Evolutionary conservation across 2,113 vertebrate genomes (phyloP).

Genomic region (Megaceryle torquata): DNA sequence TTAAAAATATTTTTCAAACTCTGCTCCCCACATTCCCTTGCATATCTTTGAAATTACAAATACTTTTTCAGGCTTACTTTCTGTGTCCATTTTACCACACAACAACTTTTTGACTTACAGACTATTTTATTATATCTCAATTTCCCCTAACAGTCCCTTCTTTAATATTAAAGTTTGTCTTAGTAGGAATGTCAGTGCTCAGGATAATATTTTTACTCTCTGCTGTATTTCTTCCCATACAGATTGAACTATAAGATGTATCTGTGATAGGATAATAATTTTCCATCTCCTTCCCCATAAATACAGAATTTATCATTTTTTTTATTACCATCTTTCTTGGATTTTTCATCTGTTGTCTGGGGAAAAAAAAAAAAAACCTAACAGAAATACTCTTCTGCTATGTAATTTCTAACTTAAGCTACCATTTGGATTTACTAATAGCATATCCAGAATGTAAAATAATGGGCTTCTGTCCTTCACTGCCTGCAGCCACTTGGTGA

Average conservation of each 20-base stretch:
- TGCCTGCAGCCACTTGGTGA: background rate
- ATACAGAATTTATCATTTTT: background rate
- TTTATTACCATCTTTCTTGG: background rate
- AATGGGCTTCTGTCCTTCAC: background rate
- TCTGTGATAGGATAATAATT: background rate
- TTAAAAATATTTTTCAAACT: background rate
- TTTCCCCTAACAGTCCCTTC: background rate
- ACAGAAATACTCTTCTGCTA: background rate
- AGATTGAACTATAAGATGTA: background rate
- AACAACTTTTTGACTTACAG: background rate
- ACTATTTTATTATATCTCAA: background rate
- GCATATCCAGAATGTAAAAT: background rate
- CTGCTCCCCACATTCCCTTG: background rate
- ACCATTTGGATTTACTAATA: background rate
- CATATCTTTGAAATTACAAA: background rate
- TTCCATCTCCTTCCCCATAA: background rate
- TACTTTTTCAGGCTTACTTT: background rate
- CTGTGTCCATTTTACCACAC: background rate
- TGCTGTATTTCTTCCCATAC: background rate
- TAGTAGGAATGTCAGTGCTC: background rate
- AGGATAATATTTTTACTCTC: background rate
- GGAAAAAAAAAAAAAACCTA: background rate
- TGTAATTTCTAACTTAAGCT: background rate
- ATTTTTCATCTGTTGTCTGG: background rate
- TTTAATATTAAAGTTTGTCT: background rate